Evolutionary conservation across 30 jellyfish, hydroid and myxozoan genomes (phyloP), one percentile per base, ranked within the genome.

Genomic region (Clytia hemisphaerica): DNA sequence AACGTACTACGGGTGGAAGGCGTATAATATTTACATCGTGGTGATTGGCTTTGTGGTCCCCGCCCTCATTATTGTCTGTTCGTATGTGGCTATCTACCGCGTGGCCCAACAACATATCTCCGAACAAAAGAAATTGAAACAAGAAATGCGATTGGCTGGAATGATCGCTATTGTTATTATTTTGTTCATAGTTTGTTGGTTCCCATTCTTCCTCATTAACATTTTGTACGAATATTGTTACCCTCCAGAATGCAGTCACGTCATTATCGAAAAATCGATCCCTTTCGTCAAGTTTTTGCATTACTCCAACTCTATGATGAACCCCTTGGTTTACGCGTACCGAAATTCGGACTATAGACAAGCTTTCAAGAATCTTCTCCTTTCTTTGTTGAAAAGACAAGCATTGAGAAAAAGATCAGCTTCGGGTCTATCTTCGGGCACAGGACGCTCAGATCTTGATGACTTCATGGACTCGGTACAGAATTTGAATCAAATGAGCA

Each of bases 131-230:
- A 72, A 89, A 14, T 58, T 82, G 71, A 57, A 82, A 70, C 88
- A 74, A 45, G 94, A 82, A 67, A 63, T 82, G 84, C 83, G 84
- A 63, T 34, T 82, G 44, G 94, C 94, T 40, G 76, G 70, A 22
- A 82, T 74, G 89, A 82, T 82, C 28, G 94, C 89, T 37, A 73
- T 82, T 33, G 94, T 82, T 4, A 82, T 82, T 19, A 60, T 72
- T 25, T 72, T 82, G n/a, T 82, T 82, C 74, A 29, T 82, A 37
- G 70, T 66, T n/a, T 82, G 94, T 42, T 82, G 94, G 94, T 58
- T 74, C 19, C 94, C 94, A 12, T 82, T 82, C 61, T 82, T 82
- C 69, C 40, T 82, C 26, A 34, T 82, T n/a, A 82, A 82, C 53
- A 73, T 82, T 29, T 71, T 82, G 21, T 47, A 62, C 64, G 72